Percentiles rank a stretch among this genome's conserved stretches.
Conservation (phyloP, 2,797 vertebrate species). For the Leuciscus waleckii region DNA sequence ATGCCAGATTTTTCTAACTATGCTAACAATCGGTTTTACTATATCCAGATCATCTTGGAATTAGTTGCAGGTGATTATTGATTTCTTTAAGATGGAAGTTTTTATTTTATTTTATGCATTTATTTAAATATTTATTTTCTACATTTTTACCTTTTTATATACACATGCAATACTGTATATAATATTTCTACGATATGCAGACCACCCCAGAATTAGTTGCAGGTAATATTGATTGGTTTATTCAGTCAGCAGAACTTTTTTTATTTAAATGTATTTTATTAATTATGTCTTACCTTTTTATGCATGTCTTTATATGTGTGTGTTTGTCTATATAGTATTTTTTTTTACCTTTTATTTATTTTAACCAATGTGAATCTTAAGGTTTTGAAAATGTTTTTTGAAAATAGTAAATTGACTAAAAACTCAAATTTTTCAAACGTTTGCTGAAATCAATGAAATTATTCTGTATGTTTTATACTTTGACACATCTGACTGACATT, state of each 20-base stretch:
- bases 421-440: not conserved
- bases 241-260: not conserved
- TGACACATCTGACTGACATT: not conserved
- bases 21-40: not conserved
- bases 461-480: not conserved
- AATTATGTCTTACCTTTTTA: not conserved
- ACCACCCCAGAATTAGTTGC: not conserved
- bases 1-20: not conserved
- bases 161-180: not conserved
- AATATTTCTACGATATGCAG: not conserved
- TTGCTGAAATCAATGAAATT: not conserved
- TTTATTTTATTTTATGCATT: not conserved
- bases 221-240: not conserved
- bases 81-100: not conserved
- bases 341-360: not conserved
- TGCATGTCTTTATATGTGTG: too few relatives aligned
- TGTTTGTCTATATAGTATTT: too few relatives aligned
- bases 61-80: constrained; percentile 16
- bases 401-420: not conserved
- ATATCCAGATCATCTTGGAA: not conserved
- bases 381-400: not conserved
- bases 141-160: not conserved
- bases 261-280: not conserved
- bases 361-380: not conserved
- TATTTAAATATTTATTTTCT: not conserved